Evolutionary conservation across 2,113 vertebrate species (phyloP).

Genomic region (Cryptomyrus ogoouensis): DNA sequence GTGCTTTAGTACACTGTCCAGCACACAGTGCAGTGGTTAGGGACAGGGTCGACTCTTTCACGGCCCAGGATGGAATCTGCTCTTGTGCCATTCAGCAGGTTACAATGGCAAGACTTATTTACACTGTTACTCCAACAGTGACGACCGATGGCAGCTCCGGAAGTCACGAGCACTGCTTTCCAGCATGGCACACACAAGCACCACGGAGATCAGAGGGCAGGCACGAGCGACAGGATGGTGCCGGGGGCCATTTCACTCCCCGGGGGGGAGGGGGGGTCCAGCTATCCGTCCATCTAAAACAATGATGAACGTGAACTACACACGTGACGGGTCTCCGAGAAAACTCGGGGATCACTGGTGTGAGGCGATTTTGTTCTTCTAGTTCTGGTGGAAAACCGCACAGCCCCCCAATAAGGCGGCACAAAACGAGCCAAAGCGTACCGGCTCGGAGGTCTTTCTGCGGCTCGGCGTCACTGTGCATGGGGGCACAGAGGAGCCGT

Average conservation of each 20-base stretch:
- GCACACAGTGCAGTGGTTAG: neutral
- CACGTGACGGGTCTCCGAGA: neutral
- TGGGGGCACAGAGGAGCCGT: neutral
- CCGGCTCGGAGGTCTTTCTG: neutral
- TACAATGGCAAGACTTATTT: neutral
- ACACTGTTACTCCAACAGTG: neutral
- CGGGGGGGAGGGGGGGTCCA: neutral
- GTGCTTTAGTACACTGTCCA: neutral
- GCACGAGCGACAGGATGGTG: neutral
- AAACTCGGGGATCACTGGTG: neutral
- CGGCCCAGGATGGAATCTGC: neutral
- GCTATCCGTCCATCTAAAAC: neutral
- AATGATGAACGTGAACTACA: neutral
- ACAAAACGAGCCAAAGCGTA: neutral
- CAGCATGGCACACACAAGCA: neutral
- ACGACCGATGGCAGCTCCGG: neutral
- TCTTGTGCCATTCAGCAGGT: neutral
- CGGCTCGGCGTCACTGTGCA: neutral
- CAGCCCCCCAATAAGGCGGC: neutral
- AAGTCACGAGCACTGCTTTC: neutral
- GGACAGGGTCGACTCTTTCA: neutral
- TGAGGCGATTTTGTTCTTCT: neutral
- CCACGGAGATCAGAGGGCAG: neutral
- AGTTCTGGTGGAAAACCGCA: neutral
- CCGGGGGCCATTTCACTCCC: neutral